Evolutionary conservation across 2,113 vertebrate genomes (phyloP).

Genomic region (Epinephelus moara): DNA sequence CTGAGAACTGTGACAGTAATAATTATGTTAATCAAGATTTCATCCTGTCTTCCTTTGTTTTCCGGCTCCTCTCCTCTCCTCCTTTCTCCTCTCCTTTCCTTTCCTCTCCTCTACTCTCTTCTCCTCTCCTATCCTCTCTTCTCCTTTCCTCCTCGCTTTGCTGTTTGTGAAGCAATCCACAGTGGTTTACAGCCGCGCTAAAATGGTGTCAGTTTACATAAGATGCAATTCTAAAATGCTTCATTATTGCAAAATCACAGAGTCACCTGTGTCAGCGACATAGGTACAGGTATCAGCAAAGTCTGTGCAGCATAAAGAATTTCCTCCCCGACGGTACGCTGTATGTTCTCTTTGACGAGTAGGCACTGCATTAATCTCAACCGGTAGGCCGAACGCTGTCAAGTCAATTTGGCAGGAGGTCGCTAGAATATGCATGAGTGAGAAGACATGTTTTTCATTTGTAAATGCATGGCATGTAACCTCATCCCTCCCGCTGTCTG

Average conservation of each 20-base stretch:
- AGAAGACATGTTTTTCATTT: conserved; percentile 66
- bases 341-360: conserved; percentile 43
- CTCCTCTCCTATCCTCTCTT: conserved; percentile 24
- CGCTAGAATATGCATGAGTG: conserved; percentile 59
- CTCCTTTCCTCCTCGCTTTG: conserved; percentile 17
- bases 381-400: conserved; percentile 51
- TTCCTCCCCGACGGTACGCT: conserved; percentile 1
- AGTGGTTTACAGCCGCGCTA: conserved; percentile 49
- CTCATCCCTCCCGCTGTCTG: conserved; percentile 55
- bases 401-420: conserved; percentile 58
- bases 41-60: conserved; percentile 52
- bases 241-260: conserved; percentile 16
- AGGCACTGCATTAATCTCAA: conserved; percentile 51
- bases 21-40: conserved; percentile 45
- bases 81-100: conserved; percentile 21
- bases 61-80: conserved; percentile 13
- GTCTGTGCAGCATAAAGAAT: conserved; percentile 31
- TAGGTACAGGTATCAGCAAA: neutral
- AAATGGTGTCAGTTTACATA: conserved; percentile 76
- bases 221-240: conserved; percentile 44
- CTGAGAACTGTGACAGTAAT: conserved; percentile 32
- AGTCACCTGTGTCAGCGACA: conserved; percentile 33
- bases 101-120: conserved; percentile 11
- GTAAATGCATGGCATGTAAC: conserved; percentile 69
- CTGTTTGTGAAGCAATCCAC: conserved; percentile 51